Evolutionary conservation across 2,113 vertebrate genomes (phyloP).

Genomic region (Erythrocercus mccallii): DNA sequence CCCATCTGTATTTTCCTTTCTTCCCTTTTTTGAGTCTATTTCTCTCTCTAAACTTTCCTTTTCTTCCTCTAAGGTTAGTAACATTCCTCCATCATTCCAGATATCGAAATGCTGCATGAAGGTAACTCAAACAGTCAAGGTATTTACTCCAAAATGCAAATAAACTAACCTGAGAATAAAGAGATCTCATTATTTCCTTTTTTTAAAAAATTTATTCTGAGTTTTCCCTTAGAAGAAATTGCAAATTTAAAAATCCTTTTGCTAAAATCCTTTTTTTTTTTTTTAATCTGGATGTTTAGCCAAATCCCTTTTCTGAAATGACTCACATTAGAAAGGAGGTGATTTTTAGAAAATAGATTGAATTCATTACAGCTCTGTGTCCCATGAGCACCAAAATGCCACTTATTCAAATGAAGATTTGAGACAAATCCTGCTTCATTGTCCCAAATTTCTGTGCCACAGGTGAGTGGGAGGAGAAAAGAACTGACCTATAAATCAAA

Average conservation of each 20-base stretch:
- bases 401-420: background rate
- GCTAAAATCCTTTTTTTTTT: background rate
- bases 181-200: rapidly evolving
- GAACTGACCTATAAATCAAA: background rate
- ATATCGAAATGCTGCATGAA: background rate
- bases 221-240: background rate
- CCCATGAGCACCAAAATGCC: background rate
- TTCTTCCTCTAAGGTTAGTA: background rate
- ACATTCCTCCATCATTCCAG: background rate
- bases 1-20: background rate
- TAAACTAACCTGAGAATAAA: background rate
- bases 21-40: background rate
- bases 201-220: background rate
- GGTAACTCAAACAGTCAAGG: background rate
- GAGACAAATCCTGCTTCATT: background rate
- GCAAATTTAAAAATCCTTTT: background rate
- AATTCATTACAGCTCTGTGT: background rate
- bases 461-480: background rate
- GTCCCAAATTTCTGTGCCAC: background rate
- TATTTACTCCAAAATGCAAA: background rate
- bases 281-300: background rate
- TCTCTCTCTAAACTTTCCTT: background rate
- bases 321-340: background rate
- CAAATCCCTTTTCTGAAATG: background rate
- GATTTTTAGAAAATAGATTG: background rate